Evolutionary conservation across 2,113 vertebrate species (phyloP).

Genomic region (Zootoca vivipara): DNA sequence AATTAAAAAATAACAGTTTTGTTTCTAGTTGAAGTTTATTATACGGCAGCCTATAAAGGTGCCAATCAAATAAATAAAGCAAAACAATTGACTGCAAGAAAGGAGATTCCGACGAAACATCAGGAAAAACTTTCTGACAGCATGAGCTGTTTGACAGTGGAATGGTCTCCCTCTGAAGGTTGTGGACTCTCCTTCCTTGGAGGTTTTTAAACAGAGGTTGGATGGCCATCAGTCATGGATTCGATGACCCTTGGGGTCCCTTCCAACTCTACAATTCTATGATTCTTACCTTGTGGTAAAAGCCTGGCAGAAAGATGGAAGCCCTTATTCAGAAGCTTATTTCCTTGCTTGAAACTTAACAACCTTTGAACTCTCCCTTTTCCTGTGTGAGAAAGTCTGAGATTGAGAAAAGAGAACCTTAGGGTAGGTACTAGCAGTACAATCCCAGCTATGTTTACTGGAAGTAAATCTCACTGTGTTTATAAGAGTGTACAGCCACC

Average conservation of each 20-base stretch:
- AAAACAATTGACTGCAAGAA: too few relatives aligned
- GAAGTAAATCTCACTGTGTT: not conserved
- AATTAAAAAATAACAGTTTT: not conserved
- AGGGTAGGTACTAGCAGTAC: not conserved
- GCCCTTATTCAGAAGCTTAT: not conserved
- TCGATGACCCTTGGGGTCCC: too few relatives aligned
- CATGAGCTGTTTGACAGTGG: too few relatives aligned
- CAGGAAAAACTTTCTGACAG: too few relatives aligned
- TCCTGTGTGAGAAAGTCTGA: not conserved
- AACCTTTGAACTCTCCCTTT: not conserved
- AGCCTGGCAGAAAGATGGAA: not conserved
- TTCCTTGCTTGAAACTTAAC: not conserved
- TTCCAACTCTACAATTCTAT: too few relatives aligned
- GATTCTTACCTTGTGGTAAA: not conserved
- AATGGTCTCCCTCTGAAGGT: too few relatives aligned
- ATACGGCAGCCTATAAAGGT: not conserved
- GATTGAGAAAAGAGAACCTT: not conserved
- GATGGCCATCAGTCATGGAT: too few relatives aligned
- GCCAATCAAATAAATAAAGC: too few relatives aligned
- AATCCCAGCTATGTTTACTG: not conserved
- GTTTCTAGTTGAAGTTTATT: not conserved
- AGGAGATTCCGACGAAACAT: too few relatives aligned
- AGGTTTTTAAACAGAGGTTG: too few relatives aligned
- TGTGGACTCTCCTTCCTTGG: too few relatives aligned
- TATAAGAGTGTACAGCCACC: not conserved